Evolutionary conservation across 2,888 invertebrate species (phyloP).

Genomic region (Julus scanicus): DNA sequence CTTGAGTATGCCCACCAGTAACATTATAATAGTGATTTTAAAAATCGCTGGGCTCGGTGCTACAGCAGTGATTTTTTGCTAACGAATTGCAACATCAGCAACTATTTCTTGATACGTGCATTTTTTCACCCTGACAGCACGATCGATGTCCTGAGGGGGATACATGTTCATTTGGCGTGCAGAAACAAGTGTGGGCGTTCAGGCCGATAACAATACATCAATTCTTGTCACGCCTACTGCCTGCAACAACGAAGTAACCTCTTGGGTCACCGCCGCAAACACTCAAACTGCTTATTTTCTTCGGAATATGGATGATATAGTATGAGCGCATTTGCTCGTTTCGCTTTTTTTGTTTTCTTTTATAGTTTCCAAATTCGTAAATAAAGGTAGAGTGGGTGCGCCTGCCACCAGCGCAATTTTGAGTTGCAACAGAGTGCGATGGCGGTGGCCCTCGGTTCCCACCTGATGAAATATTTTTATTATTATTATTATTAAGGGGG

Average conservation of each 20-base stretch:
- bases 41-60: not conserved
- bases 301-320: not conserved
- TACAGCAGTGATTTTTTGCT: not conserved
- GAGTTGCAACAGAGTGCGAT: not conserved
- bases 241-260: conserved; percentile 37
- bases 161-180: not conserved
- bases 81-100: conserved; percentile 25
- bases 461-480: not conserved
- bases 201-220: conserved; percentile 54
- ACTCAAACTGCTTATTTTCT: conserved; percentile 1
- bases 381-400: conserved; percentile 20
- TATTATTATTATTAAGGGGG: not conserved
- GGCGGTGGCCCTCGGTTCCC: conserved; percentile 6
- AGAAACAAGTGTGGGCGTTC: conserved; percentile 25
- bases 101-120: conserved; percentile 17
- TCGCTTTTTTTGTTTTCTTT: not conserved
- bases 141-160: conserved; percentile 29
- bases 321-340: not conserved
- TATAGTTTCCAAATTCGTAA: not conserved
- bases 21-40: not conserved
- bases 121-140: not conserved
- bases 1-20: too few relatives aligned
- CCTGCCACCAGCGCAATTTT: not conserved
- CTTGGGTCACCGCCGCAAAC: conserved; percentile 18
- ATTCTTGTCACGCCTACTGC: conserved; percentile 54